Conservation (phyloP, 2,888 invertebrate species). For the Stictocephala bisonia region DNA sequence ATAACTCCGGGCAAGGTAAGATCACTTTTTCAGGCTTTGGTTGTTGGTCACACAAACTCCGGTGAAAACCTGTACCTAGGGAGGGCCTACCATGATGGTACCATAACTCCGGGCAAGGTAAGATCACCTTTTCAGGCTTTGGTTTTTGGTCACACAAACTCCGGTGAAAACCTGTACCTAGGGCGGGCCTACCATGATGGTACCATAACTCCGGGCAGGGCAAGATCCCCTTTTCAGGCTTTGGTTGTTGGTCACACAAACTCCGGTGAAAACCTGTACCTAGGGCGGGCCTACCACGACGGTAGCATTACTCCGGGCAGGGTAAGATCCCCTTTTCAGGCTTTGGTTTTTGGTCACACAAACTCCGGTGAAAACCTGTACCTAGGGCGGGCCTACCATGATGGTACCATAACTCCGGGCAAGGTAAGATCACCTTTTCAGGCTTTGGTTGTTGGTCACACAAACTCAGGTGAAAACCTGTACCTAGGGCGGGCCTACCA, state of each 20-base stretch:
- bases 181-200: constrained; percentile 76
- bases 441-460: constrained; percentile 74
- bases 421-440: constrained; percentile 75
- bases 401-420: constrained; percentile 76
- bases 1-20: constrained; percentile 77
- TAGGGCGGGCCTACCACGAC: constrained; percentile 74
- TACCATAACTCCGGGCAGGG: constrained; percentile 71
- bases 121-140: constrained; percentile 71
- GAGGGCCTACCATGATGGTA: constrained; percentile 74
- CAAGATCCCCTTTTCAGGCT: constrained; percentile 73
- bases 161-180: constrained; percentile 75
- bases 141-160: constrained; percentile 72
- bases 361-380: constrained; percentile 75
- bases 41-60: constrained; percentile 72
- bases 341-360: constrained; percentile 74
- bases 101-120: constrained; percentile 78
- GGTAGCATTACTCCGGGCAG: constrained; percentile 78
- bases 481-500: constrained; percentile 76
- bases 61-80: constrained; percentile 77
- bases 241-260: constrained; percentile 73
- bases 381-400: constrained; percentile 74
- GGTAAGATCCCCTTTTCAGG: constrained; percentile 73
- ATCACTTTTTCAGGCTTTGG: constrained; percentile 74
- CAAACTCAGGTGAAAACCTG: constrained; percentile 73
- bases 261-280: constrained; percentile 75